Evolutionary conservation across 2,113 vertebrate species (phyloP), one percentile per base, ranked within the genome.

Genomic region (Heliornis fulica): DNA sequence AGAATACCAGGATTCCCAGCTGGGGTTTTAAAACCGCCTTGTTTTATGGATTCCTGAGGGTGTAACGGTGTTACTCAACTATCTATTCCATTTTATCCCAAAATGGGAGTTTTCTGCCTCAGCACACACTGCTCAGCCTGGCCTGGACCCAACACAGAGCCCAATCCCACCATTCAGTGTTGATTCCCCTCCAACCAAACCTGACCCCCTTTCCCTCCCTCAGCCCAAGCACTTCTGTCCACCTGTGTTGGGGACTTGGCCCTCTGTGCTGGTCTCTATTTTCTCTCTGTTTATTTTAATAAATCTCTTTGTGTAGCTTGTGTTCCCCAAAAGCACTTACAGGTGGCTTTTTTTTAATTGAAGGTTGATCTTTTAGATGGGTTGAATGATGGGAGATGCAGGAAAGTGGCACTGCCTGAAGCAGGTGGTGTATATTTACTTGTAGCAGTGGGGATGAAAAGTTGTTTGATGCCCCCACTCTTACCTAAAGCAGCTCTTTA

Each of bases 231-330:
- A n/a, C 13, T 32, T 4, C 31, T 16, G 13, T 29, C 5, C 4
- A 16, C 9, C 56, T 7, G 34, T 6, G 4, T 7, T 23, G 32
- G 51, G 31, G 26, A 25, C 50, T 18, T 18, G 10, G 15, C 15
- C 3, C 56, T 29, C 22, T 11, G 1, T 5, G 11, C 32, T 16
- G 13, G 8, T 25, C 38, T 34, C 63, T 2, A 0, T 63, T 51
- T 46, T 22, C 22, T n/a, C 14, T 31, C 19, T 78, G 10, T 53
- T 17, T 28, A 15, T 51, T 75, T 76, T 23, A 60, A 66, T 38
- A 60, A 9, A 25, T 56, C 34, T 20, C 72, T 56, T 36, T 4
- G 15, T 13, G 69, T 60, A 34, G 51, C 57, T 54, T 23, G 17
- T 38, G 56, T 51, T 81, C 84, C 57, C 34, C 23, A 31, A 41